Percentiles rank a stretch among this genome's conserved stretches.
Evolutionary conservation across 2,888 invertebrate species (phyloP).

Genomic region (Eurytoma californica): DNA sequence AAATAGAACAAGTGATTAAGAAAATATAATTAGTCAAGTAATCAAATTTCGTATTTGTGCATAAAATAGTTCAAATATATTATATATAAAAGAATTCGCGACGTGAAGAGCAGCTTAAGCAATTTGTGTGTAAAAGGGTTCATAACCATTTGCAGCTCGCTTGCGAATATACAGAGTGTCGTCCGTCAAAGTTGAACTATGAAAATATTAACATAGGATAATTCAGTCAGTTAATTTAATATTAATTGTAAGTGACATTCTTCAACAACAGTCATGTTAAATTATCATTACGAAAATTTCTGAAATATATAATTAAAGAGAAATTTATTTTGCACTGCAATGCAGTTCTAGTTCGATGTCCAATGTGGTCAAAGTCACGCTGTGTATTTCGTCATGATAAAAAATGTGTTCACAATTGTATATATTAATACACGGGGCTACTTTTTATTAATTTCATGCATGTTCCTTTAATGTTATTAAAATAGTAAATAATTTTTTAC

Average conservation of each 20-base stretch:
- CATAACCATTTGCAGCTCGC: too few species aligned
- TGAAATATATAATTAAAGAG: background rate
- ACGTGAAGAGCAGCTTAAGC: background rate
- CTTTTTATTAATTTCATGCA: background rate
- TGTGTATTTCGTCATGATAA: slow-evolving; percentile 27
- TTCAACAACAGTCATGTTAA: slow-evolving; percentile 13
- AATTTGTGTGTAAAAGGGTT: slow-evolving; percentile 23
- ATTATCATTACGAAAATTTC: slow-evolving; percentile 8
- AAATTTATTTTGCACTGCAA: slow-evolving; percentile 9
- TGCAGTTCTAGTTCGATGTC: slow-evolving; percentile 1
- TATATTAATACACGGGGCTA: background rate
- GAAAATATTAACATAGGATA: too few species aligned
- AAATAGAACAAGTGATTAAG: slow-evolving; percentile 9
- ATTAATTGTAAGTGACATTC: background rate
- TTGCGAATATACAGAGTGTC: slow-evolving; percentile 19
- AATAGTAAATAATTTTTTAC: slow-evolving; percentile 29
- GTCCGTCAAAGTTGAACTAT: slow-evolving; percentile 20
- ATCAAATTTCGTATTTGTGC: slow-evolving; percentile 13
- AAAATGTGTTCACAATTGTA: slow-evolving; percentile 12
- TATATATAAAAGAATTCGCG: slow-evolving; percentile 23
- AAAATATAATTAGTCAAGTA: background rate
- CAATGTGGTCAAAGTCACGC: background rate
- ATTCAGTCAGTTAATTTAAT: slow-evolving; percentile 10
- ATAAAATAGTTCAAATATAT: slow-evolving; percentile 22
- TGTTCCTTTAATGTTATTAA: slow-evolving; percentile 18